Evolutionary conservation across 2,113 vertebrate genomes (phyloP).

Genomic region (Otolemur garnettii): DNA sequence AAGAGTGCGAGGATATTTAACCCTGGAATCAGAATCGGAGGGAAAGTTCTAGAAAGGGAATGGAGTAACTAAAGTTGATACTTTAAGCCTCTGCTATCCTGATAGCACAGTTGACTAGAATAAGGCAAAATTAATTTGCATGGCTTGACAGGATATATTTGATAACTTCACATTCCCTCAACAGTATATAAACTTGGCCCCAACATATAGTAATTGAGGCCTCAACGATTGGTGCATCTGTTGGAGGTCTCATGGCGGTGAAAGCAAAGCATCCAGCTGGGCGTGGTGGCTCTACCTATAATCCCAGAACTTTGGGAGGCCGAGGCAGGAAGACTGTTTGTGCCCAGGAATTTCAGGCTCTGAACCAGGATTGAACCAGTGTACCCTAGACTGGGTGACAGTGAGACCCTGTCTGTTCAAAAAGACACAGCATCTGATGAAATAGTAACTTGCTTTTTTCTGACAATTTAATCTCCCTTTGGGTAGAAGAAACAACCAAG

Average conservation of each 20-base stretch:
- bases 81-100: neutral
- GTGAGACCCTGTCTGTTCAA: too few relatives aligned
- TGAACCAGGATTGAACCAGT: too few relatives aligned
- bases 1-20: neutral
- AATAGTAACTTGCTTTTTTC: neutral
- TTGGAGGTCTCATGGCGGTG: neutral
- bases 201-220: neutral
- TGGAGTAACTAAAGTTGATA: neutral
- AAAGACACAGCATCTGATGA: neutral
- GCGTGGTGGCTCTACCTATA: too few relatives aligned
- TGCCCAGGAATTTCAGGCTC: too few relatives aligned
- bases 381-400: too few relatives aligned
- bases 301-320: too few relatives aligned
- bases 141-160: neutral
- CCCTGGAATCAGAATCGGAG: neutral
- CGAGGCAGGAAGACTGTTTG: too few relatives aligned
- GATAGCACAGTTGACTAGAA: neutral
- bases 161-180: neutral
- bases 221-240: neutral
- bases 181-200: neutral
- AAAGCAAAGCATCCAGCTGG: neutral
- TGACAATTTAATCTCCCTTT: neutral
- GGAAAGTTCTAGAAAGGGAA: neutral
- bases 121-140: conserved; percentile 34
- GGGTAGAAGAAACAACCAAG: neutral